Evolutionary conservation across 2,113 vertebrate genomes (phyloP), one percentile per base, ranked within the genome.

Genomic region (Lanius ludovicianus): DNA sequence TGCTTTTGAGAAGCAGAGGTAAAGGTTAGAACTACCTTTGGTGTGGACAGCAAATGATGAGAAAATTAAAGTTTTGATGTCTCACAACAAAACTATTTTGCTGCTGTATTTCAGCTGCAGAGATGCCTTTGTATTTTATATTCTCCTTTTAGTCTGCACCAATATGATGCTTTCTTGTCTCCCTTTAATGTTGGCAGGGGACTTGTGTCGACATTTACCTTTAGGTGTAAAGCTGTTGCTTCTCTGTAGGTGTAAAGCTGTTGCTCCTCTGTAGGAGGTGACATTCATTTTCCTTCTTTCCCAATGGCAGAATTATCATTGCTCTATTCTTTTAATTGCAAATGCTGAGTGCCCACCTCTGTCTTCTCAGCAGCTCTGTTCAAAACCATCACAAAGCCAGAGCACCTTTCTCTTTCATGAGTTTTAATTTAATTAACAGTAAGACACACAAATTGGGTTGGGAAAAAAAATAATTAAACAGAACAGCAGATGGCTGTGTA

Each of bases 401-500:
- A 75, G 68, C 67, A 89, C 78, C 71, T 91, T 57, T 68, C 55
- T 96, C 82, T 95, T 86, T 89, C 91, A 60, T 7, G 11, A 62
- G 37, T 79, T 74, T 94, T 86, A 67, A 96, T 86, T 92, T 74
- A 75, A 97, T 94, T 96, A 87, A 93, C 82, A 89, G 78, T 52
- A 95, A 97, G 80, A 62, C 70, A 88, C 49, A 57, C 30, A 96
- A 97, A 96, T 85, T 68, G 71, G 19, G 69, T 88, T 93, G 91
- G 37, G 4, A 39, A 59, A 56, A 89, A 74, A 91, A 78, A 89
- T 59, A 97, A 94, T 93, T 93, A 90, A 97, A 55, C 97, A 96
- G 95, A 95, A 79, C 81, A 97, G 97, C 98, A 98, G 98, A 98
- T 98, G 97, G 97, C 97, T 97, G 77, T 91, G 75, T 93, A 97